phyloP scores from a whole-genome alignment of 2,113 vertebrate genomes.

The Empidonax traillii region DNA sequence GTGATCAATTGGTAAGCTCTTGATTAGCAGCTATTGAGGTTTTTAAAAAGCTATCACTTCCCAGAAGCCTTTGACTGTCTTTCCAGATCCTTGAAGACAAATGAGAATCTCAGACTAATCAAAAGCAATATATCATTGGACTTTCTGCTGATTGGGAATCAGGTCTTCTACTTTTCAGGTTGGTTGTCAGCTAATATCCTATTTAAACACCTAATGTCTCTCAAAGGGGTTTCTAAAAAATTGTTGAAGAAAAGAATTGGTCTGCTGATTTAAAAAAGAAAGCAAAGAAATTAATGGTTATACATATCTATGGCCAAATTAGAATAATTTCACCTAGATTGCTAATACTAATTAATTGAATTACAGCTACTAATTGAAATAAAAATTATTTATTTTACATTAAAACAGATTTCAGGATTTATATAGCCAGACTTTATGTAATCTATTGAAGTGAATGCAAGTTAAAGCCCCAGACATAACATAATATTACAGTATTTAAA shows the following conservation, averaged over 20 bases:
- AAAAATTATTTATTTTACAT: background rate
- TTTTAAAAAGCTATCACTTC: slow-evolving; percentile 47
- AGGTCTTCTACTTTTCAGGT: slow-evolving; percentile 10
- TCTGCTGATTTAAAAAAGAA: background rate
- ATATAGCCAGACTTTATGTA: background rate
- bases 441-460: background rate
- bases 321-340: background rate
- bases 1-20: slow-evolving; percentile 41
- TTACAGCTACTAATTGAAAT: background rate
- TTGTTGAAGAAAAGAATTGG: background rate
- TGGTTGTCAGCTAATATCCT: slow-evolving; percentile 51
- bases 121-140: slow-evolving; percentile 53
- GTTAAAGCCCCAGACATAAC: background rate
- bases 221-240: background rate
- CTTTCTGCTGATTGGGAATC: slow-evolving; percentile 52
- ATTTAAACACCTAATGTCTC: slow-evolving; percentile 35
- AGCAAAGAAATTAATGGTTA: background rate
- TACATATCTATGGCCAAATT: background rate
- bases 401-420: background rate
- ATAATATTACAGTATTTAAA: slow-evolving; percentile 47
- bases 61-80: slow-evolving; percentile 47
- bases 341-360: background rate
- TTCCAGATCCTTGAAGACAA: slow-evolving; percentile 48
- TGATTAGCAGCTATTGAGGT: slow-evolving; percentile 40
- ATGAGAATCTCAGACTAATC: slow-evolving; percentile 45